Conservation (phyloP, 2,888 invertebrate genomes). For the Ptychoptera albimana region DNA sequence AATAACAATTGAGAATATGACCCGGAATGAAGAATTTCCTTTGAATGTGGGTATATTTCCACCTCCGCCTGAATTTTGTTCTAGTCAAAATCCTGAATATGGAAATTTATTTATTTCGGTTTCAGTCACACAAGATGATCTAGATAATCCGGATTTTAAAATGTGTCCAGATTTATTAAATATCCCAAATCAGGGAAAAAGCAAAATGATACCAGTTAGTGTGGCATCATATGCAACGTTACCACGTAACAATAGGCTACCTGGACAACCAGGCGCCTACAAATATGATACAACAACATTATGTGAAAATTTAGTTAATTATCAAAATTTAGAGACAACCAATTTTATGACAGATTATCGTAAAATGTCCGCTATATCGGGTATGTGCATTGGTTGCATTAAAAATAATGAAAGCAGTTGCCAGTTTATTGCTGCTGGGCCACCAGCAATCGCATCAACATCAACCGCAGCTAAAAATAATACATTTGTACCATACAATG, state of each 20-base stretch:
- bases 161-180: slow-evolving; percentile 71
- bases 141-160: slow-evolving; percentile 39
- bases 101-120: slow-evolving; percentile 73
- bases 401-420: too few relatives aligned
- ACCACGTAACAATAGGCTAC: slow-evolving; percentile 22
- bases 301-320: slow-evolving; percentile 29
- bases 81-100: slow-evolving; percentile 27
- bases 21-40: slow-evolving; percentile 30
- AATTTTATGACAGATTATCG: slow-evolving; percentile 13
- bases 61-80: slow-evolving; percentile 42
- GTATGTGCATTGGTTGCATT: neutral
- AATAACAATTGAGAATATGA: slow-evolving; percentile 38
- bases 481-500: slow-evolving; percentile 18
- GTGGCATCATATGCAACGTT: slow-evolving; percentile 32
- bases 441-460: too few relatives aligned
- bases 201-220: slow-evolving; percentile 24
- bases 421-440: too few relatives aligned
- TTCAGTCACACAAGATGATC: slow-evolving; percentile 54
- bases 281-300: slow-evolving; percentile 11
- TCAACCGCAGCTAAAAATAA: slow-evolving; percentile 8
- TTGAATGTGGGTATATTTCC: slow-evolving; percentile 33
- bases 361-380: neutral
- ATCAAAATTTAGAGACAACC: slow-evolving; percentile 26
- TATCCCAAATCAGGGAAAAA: slow-evolving; percentile 40
- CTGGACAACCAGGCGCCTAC: neutral